Conservation (phyloP, 2,888 invertebrate genomes). For the Mechanitis messenoides region DNA sequence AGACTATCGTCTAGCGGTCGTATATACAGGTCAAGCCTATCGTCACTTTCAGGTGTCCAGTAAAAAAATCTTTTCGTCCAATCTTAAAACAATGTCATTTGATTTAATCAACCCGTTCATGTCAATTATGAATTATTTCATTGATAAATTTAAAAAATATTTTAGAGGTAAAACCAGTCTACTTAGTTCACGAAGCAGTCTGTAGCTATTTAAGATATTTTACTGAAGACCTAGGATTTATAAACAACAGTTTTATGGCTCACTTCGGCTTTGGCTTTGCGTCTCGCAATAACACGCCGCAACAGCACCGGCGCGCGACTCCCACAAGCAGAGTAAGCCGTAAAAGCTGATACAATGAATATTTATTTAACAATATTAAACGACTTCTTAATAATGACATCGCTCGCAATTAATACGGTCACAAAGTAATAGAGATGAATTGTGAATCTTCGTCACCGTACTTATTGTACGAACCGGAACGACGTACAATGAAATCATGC, state of each 20-base stretch:
- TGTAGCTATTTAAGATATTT: slow-evolving; percentile 66
- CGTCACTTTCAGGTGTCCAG: slow-evolving; percentile 20
- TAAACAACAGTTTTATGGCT: slow-evolving; percentile 69
- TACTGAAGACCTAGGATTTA: slow-evolving; percentile 65
- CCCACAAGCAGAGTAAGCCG: slow-evolving; percentile 73
- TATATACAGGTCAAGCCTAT: slow-evolving; percentile 43
- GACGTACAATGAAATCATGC: slow-evolving; percentile 49
- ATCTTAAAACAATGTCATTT: slow-evolving; percentile 32
- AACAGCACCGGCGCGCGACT: slow-evolving; percentile 41
- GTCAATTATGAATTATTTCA: slow-evolving; percentile 51
- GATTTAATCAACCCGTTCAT: slow-evolving; percentile 51
- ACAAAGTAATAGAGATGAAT: slow-evolving; percentile 23
- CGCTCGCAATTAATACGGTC: slow-evolving; percentile 13
- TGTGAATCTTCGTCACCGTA: slow-evolving; percentile 35
- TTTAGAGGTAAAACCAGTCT: slow-evolving; percentile 72
- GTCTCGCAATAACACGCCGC: slow-evolving; percentile 49
- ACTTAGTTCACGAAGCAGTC: slow-evolving; percentile 70
- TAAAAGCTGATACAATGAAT: slow-evolving; percentile 54
- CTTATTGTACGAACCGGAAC: slow-evolving; percentile 31
- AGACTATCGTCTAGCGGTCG: slow-evolving; percentile 35
- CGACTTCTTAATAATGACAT: slow-evolving; percentile 19
- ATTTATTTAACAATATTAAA: slow-evolving; percentile 20
- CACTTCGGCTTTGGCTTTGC: slow-evolving; percentile 76
- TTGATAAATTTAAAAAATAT: slow-evolving; percentile 55
- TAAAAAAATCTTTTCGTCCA: slow-evolving; percentile 22